These are phyloP conservation scores for Zosterops borbonicus DNA, from an alignment of 2,113 vertebrate species.

Conservation along the genomic window DNA sequence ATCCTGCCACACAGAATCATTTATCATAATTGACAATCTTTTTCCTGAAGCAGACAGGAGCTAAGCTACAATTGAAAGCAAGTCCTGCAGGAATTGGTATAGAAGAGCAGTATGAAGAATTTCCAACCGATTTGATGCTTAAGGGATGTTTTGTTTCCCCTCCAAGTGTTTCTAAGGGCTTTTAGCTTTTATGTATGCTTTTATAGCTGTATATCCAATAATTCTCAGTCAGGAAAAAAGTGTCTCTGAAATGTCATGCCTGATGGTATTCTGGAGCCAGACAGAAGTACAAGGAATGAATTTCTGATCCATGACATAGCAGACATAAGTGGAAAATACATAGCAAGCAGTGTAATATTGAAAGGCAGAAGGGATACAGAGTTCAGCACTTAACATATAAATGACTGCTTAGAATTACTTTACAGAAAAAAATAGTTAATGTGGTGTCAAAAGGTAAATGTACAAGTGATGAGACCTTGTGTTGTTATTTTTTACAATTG, in stretches of 20 bases:
- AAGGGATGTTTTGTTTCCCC: slow-evolving; percentile 6
- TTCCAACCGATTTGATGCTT: neutral
- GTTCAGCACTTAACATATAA: slow-evolving; percentile 38
- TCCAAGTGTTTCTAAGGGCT: slow-evolving; percentile 18
- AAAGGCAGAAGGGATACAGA: neutral
- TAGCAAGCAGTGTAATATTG: neutral
- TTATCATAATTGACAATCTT: neutral
- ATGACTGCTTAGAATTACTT: slow-evolving; percentile 8
- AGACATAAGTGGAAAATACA: slow-evolving; percentile 17
- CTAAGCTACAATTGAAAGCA: neutral
- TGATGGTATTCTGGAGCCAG: neutral
- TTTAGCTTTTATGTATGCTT: slow-evolving; percentile 38
- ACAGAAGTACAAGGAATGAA: neutral
- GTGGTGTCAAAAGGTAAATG: neutral
- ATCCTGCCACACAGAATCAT: neutral
- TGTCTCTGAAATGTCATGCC: slow-evolving; percentile 14
- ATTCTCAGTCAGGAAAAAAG: neutral
- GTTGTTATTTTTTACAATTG: neutral
- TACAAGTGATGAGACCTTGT: neutral
- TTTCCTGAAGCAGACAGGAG: neutral
- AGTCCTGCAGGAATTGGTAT: neutral
- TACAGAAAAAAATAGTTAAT: slow-evolving; percentile 14
- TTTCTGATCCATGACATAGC: slow-evolving; percentile 13
- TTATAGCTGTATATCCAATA: slow-evolving; percentile 6
- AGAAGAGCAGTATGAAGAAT: neutral